Evolutionary conservation across 2,888 invertebrate species (phyloP).

Genomic region (Cordilura impudica): DNA sequence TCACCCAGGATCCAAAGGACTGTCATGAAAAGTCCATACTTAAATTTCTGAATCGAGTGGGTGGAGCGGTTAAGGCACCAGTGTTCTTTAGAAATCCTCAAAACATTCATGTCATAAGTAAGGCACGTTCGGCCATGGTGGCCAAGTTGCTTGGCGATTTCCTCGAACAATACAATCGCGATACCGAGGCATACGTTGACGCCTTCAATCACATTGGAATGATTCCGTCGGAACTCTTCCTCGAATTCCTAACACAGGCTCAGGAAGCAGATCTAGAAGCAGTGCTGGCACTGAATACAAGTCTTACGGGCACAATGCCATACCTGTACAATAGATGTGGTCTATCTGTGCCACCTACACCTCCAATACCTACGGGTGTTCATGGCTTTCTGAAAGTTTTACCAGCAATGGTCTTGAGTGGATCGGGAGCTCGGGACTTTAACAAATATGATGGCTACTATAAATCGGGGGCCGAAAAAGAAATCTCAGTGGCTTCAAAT

Average conservation of each 20-base stretch:
- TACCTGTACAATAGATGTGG: constrained; percentile 77
- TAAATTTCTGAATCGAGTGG: constrained; percentile 87
- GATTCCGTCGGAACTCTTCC: constrained; percentile 79
- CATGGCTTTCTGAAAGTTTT: constrained; percentile 77
- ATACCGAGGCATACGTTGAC: constrained; percentile 88
- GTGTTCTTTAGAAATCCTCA: constrained; percentile 80
- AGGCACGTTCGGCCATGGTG: constrained; percentile 89
- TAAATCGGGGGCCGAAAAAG: constrained; percentile 13
- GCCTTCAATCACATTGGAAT: constrained; percentile 82
- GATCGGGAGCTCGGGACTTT: constrained; percentile 69
- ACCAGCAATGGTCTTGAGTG: constrained; percentile 74
- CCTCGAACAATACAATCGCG: constrained; percentile 88
- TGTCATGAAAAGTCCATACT: constrained; percentile 82
- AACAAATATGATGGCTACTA: constrained; percentile 71
- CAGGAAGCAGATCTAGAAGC: constrained; percentile 76
- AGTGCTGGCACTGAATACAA: constrained; percentile 75
- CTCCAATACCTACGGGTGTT: constrained; percentile 77
- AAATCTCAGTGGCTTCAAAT: background rate
- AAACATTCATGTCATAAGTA: constrained; percentile 84
- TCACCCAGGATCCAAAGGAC: constrained; percentile 78
- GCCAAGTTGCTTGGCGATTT: constrained; percentile 90
- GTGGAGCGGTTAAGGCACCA: constrained; percentile 85
- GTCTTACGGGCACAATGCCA: constrained; percentile 76
- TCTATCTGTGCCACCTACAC: constrained; percentile 73
- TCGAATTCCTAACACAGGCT: constrained; percentile 81